phyloP scores from a whole-genome alignment of 1,140 invertebrate species.

The Temnothorax longispinosus region DNA sequence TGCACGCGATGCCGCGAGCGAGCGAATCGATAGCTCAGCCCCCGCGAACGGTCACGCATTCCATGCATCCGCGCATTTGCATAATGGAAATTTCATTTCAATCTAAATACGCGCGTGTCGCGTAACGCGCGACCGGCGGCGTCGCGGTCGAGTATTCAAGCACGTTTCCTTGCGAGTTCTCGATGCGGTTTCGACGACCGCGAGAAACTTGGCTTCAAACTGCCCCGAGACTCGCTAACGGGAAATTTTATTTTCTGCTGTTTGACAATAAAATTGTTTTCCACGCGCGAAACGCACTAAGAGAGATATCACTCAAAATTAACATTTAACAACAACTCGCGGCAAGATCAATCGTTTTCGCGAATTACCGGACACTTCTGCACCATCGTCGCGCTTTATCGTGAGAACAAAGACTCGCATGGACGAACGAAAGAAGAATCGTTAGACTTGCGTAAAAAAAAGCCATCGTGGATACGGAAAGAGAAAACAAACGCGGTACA shows the following conservation, averaged over 20 bases:
- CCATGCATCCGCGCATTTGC: conserved; percentile 37
- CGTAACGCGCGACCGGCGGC: not conserved
- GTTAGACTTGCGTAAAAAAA: not conserved
- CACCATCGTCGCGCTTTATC: not conserved
- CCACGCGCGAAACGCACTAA: not conserved
- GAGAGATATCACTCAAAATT: not conserved
- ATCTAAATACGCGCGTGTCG: conserved; percentile 37
- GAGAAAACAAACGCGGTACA: conserved; percentile 1
- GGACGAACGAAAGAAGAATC: conserved; percentile 5
- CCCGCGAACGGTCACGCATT: conserved; percentile 46
- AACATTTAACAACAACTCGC: not conserved
- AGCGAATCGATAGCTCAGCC: conserved; percentile 64
- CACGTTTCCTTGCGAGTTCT: not conserved
- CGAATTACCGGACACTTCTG: not conserved
- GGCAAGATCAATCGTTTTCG: not conserved
- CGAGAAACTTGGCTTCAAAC: not conserved
- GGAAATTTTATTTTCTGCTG: not conserved
- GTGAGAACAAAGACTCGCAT: conserved; percentile 7
- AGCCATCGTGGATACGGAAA: not conserved
- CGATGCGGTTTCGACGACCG: not conserved
- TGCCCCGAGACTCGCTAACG: not conserved
- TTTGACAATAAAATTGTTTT: not conserved
- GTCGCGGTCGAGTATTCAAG: not conserved
- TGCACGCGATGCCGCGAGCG: conserved; percentile 63
- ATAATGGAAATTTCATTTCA: conserved; percentile 65